A percentile compares a stretch with the other conserved stretches of the same genome.
phyloP scores from a whole-genome alignment of 1,140 invertebrate species.

The Dinoponera quadriceps region DNA sequence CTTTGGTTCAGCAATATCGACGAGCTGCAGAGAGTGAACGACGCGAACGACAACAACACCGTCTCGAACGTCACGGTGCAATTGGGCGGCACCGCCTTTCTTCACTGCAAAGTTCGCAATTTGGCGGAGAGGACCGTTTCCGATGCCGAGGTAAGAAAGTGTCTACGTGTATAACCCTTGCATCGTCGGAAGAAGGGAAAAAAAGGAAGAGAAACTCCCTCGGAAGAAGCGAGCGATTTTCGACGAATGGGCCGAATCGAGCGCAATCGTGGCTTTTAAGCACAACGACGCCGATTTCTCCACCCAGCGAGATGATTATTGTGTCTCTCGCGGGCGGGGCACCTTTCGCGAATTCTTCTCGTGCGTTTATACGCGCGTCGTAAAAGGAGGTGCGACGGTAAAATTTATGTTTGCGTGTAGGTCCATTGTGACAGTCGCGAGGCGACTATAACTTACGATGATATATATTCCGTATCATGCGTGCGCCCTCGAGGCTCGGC shows the following conservation, averaged over 20 bases:
- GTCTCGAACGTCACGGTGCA: slow-evolving; percentile 93
- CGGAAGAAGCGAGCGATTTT: slow-evolving; percentile 38
- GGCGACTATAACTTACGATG: slow-evolving; percentile 2
- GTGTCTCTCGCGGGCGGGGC: neutral
- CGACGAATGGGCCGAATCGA: slow-evolving; percentile 28
- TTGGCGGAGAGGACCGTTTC: slow-evolving; percentile 88
- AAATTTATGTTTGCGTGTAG: slow-evolving; percentile 19
- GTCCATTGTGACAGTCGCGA: neutral
- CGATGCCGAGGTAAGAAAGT: slow-evolving; percentile 82
- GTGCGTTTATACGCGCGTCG: neutral
- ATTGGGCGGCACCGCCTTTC: slow-evolving; percentile 92
- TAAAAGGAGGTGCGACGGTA: neutral
- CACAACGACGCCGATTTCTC: neutral
- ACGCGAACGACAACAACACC: slow-evolving; percentile 89
- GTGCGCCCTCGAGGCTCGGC: neutral
- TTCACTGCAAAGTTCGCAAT: slow-evolving; percentile 92
- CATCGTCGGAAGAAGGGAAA: neutral
- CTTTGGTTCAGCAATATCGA: slow-evolving; percentile 89
- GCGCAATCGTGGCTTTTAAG: slow-evolving; percentile 8
- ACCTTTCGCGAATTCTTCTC: neutral
- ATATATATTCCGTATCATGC: neutral
- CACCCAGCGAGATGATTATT: slow-evolving; percentile 4
- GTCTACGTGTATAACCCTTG: neutral
- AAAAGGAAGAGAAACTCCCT: neutral
- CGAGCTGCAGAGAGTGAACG: slow-evolving; percentile 86